phyloP scores from a whole-genome alignment of 1,140 invertebrate genomes.

The Littorina saxatilis region DNA sequence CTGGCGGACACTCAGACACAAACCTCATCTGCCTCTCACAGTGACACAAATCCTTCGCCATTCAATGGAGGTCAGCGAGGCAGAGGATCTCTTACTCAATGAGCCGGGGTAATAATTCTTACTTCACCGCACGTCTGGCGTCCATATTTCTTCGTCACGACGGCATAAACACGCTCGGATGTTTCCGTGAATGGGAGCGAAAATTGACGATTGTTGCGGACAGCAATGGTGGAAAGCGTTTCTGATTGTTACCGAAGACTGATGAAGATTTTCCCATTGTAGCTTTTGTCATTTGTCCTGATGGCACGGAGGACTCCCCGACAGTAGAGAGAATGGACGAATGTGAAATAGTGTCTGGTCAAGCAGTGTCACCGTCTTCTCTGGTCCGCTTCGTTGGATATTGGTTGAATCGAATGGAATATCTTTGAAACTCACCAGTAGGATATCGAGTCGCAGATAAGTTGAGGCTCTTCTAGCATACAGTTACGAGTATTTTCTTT shows the following conservation, averaged over 20 bases:
- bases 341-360: neutral
- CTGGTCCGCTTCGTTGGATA: neutral
- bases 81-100: neutral
- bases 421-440: too few species aligned
- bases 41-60: neutral
- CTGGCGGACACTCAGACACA: neutral
- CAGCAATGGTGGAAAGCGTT: neutral
- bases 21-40: neutral
- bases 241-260: neutral
- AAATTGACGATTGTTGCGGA: neutral
- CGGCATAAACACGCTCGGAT: neutral
- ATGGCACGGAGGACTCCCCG: neutral
- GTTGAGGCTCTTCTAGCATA: too few species aligned
- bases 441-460: too few species aligned
- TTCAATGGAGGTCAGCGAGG: neutral
- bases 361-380: neutral
- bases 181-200: neutral
- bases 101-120: neutral
- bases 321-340: neutral
- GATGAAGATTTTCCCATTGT: neutral
- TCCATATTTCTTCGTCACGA: slow-evolving; percentile 26
- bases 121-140: neutral
- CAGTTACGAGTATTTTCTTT: too few species aligned
- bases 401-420: neutral
- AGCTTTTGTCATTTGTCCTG: neutral